Evolutionary conservation across 2,888 invertebrate species (phyloP).

Genomic region (Drosophila atripex): DNA sequence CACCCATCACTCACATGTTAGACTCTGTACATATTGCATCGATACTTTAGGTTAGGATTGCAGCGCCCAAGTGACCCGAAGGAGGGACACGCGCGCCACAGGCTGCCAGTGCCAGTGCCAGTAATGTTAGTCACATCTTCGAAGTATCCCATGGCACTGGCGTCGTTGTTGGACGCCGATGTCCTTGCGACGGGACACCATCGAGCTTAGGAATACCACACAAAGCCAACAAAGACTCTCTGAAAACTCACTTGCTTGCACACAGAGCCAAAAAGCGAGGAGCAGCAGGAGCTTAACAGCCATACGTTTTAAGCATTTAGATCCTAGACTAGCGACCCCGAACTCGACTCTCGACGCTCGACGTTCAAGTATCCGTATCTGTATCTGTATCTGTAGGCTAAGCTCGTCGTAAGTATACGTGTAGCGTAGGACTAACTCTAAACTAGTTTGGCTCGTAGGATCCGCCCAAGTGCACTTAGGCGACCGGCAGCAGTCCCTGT

Average conservation of each 20-base stretch:
- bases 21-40: slow-evolving; percentile 40
- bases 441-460: slow-evolving; percentile 50
- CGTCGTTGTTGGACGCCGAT: not conserved
- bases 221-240: slow-evolving; percentile 84
- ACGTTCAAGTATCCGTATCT: slow-evolving; percentile 3
- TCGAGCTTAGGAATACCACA: slow-evolving; percentile 63
- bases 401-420: slow-evolving; percentile 23
- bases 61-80: not conserved
- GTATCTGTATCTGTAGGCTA: slow-evolving; percentile 17
- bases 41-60: slow-evolving; percentile 15
- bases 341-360: not conserved
- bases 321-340: slow-evolving; percentile 39
- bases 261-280: slow-evolving; percentile 41
- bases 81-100: not conserved
- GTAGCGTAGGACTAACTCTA: slow-evolving; percentile 36
- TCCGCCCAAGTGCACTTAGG: slow-evolving; percentile 61
- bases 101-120: not conserved
- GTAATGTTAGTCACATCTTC: not conserved
- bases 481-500: slow-evolving; percentile 28
- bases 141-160: not conserved
- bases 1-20: slow-evolving; percentile 26
- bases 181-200: slow-evolving; percentile 2
- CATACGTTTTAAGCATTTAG: slow-evolving; percentile 81
- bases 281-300: slow-evolving; percentile 64
- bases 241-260: slow-evolving; percentile 61